Evolutionary conservation across 2,888 invertebrate genomes (phyloP), one percentile per base, ranked within the genome.

Genomic region (Ormyrus pomaceus): DNA sequence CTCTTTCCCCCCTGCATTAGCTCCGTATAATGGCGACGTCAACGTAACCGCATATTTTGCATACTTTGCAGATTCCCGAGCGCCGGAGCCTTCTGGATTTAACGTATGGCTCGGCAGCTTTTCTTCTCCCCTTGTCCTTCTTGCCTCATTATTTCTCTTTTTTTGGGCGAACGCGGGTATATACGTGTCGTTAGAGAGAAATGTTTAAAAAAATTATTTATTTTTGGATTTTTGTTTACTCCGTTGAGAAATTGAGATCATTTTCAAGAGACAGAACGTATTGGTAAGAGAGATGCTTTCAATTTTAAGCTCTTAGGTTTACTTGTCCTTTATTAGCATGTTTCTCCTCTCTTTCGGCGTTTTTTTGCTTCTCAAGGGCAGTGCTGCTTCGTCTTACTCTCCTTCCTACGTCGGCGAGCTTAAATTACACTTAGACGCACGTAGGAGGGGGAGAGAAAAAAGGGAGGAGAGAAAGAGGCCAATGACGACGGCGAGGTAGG

Each of bases 41-140:
- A 82, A 82, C 69, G 76, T 79, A 72, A 76, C 76, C 76, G 77
- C 80, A 80, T 77, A 79, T 77, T 82, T 77, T 80, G 77, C 82
- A 77, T 80, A 79, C 73, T 77, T 77, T 65, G 77, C 82, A 77
- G 74, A 82, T 77, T 80, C 64, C 53, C 72, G 45, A 61, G 34
- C 48, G 65, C 46, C 69, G 55, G 65, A 76, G 74, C 58, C 72
- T 64, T 62, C 72, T 58, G 58, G 62, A 81, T 81, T 75, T 81
- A 75, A 81, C 72, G 69, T 68, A 78, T 68, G 78, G 69, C 71
- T 66, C 74, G 66, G 13, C 81, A 68, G 19, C 19, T 19, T 19
- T 19, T 19, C 66, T 72, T n/a, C 64, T 58, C 48, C 34, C 34
- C 51, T 11, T 64, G 46, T 56, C 75, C 19, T 64, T 55, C 58